These are phyloP conservation scores for Thereva nobilitata DNA, from an alignment of 2,888 invertebrate species.

Conservation along the genomic window DNA sequence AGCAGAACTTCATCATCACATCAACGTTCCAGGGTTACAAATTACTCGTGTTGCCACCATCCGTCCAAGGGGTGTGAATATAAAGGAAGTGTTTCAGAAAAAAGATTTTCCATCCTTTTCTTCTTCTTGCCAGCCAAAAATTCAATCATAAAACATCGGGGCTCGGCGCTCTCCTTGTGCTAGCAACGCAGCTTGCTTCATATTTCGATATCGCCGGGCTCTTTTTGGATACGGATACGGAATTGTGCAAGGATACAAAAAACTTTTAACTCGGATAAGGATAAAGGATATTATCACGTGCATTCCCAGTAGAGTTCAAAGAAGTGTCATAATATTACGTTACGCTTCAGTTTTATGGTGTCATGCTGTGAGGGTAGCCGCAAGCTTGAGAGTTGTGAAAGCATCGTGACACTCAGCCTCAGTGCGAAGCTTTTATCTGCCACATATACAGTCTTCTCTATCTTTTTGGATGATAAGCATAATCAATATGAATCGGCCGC, in stretches of 20 bases:
- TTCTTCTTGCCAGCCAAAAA: too few species aligned
- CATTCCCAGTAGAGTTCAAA: slow-evolving; percentile 3
- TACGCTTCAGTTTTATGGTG: slow-evolving; percentile 20
- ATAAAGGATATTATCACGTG: slow-evolving; percentile 13
- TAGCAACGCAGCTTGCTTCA: too few species aligned
- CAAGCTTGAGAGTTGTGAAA: slow-evolving; percentile 1
- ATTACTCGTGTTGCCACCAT: slow-evolving; percentile 36
- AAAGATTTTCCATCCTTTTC: too few species aligned
- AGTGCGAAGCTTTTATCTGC: too few species aligned
- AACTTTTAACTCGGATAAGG: background rate
- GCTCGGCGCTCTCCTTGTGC: too few species aligned
- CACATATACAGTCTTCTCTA: too few species aligned
- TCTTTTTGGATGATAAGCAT: background rate
- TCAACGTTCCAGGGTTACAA: slow-evolving; percentile 40
- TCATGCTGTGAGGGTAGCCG: slow-evolving; percentile 11
- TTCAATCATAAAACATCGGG: too few species aligned
- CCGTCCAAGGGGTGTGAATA: background rate
- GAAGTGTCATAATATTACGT: slow-evolving; percentile 16
- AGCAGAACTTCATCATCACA: slow-evolving; percentile 43
- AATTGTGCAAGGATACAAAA: background rate
- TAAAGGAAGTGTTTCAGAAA: too few species aligned
- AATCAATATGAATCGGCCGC: slow-evolving; percentile 20
- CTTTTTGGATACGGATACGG: background rate
- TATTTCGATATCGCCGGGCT: too few species aligned
- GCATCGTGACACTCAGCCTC: background rate